Conservation (phyloP, 1,140 invertebrate genomes). For the Drosophila biarmipes region DNA sequence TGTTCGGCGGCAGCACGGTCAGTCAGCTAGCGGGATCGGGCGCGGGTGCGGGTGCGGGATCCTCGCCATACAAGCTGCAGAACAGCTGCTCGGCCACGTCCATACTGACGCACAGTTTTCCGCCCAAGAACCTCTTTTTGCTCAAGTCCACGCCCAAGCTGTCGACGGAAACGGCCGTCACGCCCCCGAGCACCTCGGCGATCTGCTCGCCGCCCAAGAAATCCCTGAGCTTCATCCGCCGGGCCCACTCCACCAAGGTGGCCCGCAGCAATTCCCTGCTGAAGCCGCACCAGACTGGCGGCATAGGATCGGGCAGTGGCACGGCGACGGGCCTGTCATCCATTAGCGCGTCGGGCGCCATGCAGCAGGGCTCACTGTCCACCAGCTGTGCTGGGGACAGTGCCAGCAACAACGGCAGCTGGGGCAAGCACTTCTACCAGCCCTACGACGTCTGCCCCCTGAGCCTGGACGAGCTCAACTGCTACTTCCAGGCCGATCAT, state of each 20-base stretch:
- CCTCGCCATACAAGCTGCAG: slow-evolving; percentile 64
- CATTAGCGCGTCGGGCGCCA: slow-evolving; percentile 56
- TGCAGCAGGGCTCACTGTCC: slow-evolving; percentile 29
- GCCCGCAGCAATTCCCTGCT: slow-evolving; percentile 88
- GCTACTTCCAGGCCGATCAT: slow-evolving; percentile 80
- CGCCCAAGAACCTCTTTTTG: slow-evolving; percentile 82
- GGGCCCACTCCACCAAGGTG: slow-evolving; percentile 90
- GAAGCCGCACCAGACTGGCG: slow-evolving; percentile 81
- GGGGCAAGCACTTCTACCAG: slow-evolving; percentile 84
- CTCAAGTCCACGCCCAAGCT: slow-evolving; percentile 81
- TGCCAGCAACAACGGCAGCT: slow-evolving; percentile 85
- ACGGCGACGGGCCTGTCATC: not conserved
- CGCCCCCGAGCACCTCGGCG: slow-evolving; percentile 14
- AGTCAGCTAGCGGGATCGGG: slow-evolving; percentile 37
- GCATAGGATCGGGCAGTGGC: not conserved
- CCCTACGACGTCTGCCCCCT: slow-evolving; percentile 78
- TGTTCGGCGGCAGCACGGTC: slow-evolving; percentile 67
- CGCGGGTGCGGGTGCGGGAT: not conserved
- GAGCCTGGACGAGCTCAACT: slow-evolving; percentile 71
- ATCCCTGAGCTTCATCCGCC: slow-evolving; percentile 87
- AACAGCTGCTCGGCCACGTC: slow-evolving; percentile 68
- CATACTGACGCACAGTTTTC: slow-evolving; percentile 75
- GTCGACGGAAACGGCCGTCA: slow-evolving; percentile 19
- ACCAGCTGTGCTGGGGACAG: slow-evolving; percentile 66
- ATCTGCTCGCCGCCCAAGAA: slow-evolving; percentile 84